Percentiles rank a stretch among this genome's conserved stretches.
Conservation (phyloP, 2,113 vertebrate genomes). For the Menidia beryllina region DNA sequence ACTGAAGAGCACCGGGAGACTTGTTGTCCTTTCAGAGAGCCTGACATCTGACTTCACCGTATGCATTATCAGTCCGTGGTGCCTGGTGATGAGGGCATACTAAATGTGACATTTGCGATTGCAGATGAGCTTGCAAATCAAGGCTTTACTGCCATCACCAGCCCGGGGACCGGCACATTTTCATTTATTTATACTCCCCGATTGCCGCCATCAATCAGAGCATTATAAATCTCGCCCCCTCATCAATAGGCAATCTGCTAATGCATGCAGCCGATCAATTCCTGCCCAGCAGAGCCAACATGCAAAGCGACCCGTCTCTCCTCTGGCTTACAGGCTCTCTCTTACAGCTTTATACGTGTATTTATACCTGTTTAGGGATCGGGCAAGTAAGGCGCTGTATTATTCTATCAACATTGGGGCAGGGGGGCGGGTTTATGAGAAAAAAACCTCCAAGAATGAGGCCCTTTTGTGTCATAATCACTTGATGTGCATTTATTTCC, state of each 20-base stretch:
- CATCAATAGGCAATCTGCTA: conserved; percentile 87
- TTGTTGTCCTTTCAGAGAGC: conserved; percentile 37
- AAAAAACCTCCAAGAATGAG: conserved; percentile 12
- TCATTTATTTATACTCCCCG: conserved; percentile 82
- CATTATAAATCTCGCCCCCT: conserved; percentile 80
- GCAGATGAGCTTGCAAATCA: conserved; percentile 80
- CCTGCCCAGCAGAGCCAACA: conserved; percentile 70
- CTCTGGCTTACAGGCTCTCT: no score
- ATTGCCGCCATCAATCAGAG: conserved; percentile 77
- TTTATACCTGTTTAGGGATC: conserved; percentile 48
- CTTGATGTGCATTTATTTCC: conserved; percentile 51
- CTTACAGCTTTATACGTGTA: no score
- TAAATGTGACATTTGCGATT: conserved; percentile 76
- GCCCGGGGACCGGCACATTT: conserved; percentile 61
- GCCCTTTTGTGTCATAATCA: conserved; percentile 37
- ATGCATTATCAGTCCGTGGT: conserved; percentile 36
- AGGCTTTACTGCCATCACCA: conserved; percentile 71
- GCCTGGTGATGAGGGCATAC: conserved; percentile 54
- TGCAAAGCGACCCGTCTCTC: conserved; percentile 61
- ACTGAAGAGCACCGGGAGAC: conserved; percentile 19
- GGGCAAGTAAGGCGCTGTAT: conserved; percentile 37
- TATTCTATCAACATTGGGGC: no score
- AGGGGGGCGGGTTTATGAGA: no score
- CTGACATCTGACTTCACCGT: conserved; percentile 48
- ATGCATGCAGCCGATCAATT: conserved; percentile 83